These are phyloP conservation scores for Eubasilissa splendida DNA, from an alignment of 2,888 invertebrate genomes.

Conservation along the genomic window DNA sequence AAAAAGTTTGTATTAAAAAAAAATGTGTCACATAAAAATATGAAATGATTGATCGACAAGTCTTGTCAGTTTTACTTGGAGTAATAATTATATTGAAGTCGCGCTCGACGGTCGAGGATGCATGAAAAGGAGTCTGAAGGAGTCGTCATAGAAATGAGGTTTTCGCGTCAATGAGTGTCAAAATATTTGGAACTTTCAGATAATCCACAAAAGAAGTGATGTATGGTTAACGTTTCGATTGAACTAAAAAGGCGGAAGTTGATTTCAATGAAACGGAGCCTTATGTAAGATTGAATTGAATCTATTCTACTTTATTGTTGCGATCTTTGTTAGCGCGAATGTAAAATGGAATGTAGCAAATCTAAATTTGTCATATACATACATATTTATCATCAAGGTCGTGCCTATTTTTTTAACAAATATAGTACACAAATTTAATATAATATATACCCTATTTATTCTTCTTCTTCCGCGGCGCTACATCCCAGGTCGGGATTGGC, in stretches of 20 bases:
- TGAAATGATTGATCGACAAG: not conserved
- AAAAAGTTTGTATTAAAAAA: not conserved
- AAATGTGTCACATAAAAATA: constrained; percentile 1
- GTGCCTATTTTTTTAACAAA: too few relatives aligned
- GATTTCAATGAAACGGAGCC: constrained; percentile 13
- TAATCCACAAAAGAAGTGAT: not conserved
- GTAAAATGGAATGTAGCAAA: too few relatives aligned
- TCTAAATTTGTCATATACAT: too few relatives aligned
- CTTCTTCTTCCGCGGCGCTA: too few relatives aligned
- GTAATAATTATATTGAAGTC: too few relatives aligned
- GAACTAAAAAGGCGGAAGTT: constrained; percentile 13
- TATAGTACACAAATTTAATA: too few relatives aligned
- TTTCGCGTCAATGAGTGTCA: constrained; percentile 15
- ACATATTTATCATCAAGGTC: too few relatives aligned
- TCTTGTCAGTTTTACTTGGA: not conserved
- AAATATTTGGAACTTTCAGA: constrained; percentile 2
- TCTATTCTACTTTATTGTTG: not conserved
- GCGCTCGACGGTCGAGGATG: too few relatives aligned
- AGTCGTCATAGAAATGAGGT: constrained; percentile 19
- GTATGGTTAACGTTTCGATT: not conserved
- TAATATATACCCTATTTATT: too few relatives aligned
- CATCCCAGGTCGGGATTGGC: too few relatives aligned
- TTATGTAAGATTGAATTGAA: constrained; percentile 10
- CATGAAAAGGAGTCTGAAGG: not conserved
- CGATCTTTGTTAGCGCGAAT: too few relatives aligned